phyloP scores from a whole-genome alignment of 2,113 vertebrate species.

The Steatornis caripensis region DNA sequence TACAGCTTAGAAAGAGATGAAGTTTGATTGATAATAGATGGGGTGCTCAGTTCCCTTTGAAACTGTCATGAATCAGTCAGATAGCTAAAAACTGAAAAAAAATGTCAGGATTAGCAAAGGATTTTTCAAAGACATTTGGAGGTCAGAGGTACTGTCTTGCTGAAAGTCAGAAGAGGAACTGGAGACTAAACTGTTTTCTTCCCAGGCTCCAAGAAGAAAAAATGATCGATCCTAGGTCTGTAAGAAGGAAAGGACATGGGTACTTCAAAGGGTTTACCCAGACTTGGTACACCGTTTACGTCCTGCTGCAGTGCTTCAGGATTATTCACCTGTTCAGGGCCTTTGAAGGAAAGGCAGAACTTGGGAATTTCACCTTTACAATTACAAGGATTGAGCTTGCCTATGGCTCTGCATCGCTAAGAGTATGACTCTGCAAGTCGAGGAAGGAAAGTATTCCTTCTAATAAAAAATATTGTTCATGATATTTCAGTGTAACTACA shows the following conservation, averaged over 20 bases:
- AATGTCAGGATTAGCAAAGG: neutral
- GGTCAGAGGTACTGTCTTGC: neutral
- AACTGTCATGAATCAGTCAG: conserved; percentile 5
- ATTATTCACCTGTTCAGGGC: neutral
- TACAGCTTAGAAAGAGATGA: neutral
- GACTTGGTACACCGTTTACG: neutral
- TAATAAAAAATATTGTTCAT: neutral
- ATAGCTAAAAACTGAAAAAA: neutral
- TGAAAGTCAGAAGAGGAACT: neutral
- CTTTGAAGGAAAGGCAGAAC: neutral
- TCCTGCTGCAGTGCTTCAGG: neutral
- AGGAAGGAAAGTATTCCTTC: neutral
- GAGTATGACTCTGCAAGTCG: neutral
- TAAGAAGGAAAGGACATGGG: neutral
- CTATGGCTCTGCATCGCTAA: neutral
- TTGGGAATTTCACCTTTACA: neutral
- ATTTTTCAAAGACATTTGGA: neutral
- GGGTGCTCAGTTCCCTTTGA: neutral
- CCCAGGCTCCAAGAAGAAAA: neutral
- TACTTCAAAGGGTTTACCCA: neutral
- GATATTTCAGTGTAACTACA: neutral
- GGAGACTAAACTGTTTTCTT: neutral
- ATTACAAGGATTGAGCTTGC: neutral
- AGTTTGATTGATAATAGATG: conserved; percentile 1
- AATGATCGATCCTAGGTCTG: accelerated